Conservation (phyloP, 2,113 vertebrate species). For the Cyphomyrus plagiostoma region DNA sequence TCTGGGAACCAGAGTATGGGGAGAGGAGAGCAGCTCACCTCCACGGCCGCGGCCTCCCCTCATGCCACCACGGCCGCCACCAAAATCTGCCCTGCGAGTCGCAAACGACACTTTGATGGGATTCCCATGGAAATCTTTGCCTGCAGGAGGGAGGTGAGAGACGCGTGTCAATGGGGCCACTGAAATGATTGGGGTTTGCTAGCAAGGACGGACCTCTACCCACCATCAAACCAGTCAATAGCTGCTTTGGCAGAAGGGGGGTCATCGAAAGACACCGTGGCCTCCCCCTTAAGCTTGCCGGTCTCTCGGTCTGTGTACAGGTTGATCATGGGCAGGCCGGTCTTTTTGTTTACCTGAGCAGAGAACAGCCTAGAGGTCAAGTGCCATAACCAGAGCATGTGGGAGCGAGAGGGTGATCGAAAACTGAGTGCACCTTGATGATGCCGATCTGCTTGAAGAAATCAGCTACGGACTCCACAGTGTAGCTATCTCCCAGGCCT, state of each 20-base stretch:
- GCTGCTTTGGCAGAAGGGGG: constrained; percentile 85
- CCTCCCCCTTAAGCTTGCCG: constrained; percentile 84
- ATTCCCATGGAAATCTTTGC: constrained; percentile 82
- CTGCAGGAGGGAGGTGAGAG: constrained; percentile 39
- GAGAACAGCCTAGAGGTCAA: not conserved
- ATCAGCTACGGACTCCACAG: constrained; percentile 79
- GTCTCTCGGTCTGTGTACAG: constrained; percentile 84
- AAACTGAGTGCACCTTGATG: constrained; percentile 66
- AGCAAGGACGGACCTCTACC: constrained; percentile 11
- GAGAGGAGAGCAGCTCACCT: constrained; percentile 45
- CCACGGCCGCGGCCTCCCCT: constrained; percentile 72
- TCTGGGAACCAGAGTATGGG: not conserved
- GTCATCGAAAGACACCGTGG: constrained; percentile 83
- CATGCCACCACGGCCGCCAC: constrained; percentile 63
- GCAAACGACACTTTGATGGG: constrained; percentile 83
- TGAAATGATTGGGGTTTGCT: too few species aligned
- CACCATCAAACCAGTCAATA: constrained; percentile 87
- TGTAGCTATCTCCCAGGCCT: constrained; percentile 80
- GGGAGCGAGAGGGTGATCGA: not conserved
- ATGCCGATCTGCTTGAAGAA: constrained; percentile 90
- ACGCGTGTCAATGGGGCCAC: not conserved
- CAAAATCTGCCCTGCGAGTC: constrained; percentile 78
- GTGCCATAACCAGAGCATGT: not conserved
- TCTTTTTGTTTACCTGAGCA: constrained; percentile 80
- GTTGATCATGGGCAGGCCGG: constrained; percentile 87